Percentiles rank a stretch among this genome's conserved stretches.
Conservation (phyloP, 2,113 vertebrate genomes). For the Chitala chitala region DNA sequence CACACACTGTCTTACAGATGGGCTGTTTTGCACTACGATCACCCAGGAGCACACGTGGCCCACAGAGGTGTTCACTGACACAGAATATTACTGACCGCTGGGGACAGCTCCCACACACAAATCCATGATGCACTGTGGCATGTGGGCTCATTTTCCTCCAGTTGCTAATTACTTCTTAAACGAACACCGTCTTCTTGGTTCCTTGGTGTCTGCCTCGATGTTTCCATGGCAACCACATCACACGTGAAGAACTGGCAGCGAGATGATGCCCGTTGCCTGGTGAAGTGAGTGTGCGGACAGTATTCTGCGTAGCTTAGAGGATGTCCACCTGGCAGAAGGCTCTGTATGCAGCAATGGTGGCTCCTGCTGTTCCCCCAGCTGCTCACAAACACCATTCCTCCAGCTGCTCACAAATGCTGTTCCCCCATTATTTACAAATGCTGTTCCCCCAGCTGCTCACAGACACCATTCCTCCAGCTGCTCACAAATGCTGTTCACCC, state of each 20-base stretch:
- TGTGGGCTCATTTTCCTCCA: neutral
- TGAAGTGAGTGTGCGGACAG: neutral
- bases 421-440: neutral
- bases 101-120: neutral
- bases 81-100: neutral
- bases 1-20: neutral
- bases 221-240: constrained; percentile 55
- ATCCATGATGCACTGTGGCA: neutral
- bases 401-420: neutral
- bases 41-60: neutral
- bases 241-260: constrained; percentile 22
- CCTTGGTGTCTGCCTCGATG: constrained; percentile 43
- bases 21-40: neutral
- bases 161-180: constrained; percentile 39
- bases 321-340: neutral
- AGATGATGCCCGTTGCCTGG: neutral
- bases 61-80: neutral
- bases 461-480: neutral
- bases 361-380: neutral
- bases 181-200: constrained; percentile 29
- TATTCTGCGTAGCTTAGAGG: neutral
- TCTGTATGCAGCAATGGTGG: neutral
- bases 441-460: neutral
- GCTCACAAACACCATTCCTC: neutral
- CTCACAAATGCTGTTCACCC: neutral